phyloP scores from a whole-genome alignment of 35 echinoderm and acorn worm species.

The Ophiothrix spiculata region DNA sequence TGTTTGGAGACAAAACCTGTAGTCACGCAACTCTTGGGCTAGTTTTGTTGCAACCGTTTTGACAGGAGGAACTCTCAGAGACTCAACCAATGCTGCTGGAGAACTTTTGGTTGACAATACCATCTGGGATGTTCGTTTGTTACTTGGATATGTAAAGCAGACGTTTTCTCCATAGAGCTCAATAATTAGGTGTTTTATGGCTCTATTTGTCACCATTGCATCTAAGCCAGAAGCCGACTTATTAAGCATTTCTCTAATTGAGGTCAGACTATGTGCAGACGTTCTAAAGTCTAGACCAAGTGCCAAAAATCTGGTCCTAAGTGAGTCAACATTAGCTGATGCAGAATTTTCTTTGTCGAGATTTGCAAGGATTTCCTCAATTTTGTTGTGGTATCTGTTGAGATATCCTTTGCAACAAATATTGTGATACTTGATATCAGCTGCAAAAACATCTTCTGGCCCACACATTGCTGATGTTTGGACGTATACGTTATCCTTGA shows the following conservation, averaged over 20 bases:
- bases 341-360: neutral
- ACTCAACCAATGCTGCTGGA: neutral
- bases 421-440: neutral
- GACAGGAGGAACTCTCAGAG: neutral
- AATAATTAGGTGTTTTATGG: neutral
- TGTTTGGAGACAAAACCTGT: neutral
- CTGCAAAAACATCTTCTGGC: neutral
- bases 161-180: neutral
- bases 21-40: neutral
- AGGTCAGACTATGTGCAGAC: neutral
- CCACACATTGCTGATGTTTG: neutral
- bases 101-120: neutral
- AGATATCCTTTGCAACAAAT: neutral
- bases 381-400: neutral
- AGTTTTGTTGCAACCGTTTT: neutral
- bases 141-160: neutral
- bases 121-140: neutral
- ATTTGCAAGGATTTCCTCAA: neutral
- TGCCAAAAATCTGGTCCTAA: neutral
- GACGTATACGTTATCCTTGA: neutral
- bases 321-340: neutral
- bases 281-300: neutral
- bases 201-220: neutral
- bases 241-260: neutral
- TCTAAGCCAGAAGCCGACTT: neutral